Conservation (phyloP, 1,140 invertebrate genomes). For the Zaprionus kolodkinae region DNA sequence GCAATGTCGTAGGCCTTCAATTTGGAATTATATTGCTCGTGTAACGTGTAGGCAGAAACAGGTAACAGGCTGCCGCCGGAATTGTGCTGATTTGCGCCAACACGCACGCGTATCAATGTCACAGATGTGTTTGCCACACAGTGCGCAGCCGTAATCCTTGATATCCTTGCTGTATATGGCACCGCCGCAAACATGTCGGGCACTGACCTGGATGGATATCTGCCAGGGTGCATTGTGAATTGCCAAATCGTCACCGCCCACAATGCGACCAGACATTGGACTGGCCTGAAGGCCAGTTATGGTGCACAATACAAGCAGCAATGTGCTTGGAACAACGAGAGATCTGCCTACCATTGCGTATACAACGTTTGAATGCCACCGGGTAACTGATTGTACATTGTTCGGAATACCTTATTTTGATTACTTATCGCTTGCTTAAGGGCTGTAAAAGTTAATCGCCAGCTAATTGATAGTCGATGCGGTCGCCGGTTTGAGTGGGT, state of each 20-base stretch:
- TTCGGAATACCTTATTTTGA: conserved; percentile 8
- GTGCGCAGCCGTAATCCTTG: conserved; percentile 87
- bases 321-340: neutral
- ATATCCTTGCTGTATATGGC: conserved; percentile 85
- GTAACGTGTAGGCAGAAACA: conserved; percentile 41
- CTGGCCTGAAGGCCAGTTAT: neutral
- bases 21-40: conserved; percentile 50
- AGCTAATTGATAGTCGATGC: conserved; percentile 59
- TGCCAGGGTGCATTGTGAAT: conserved; percentile 86
- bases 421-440: conserved; percentile 39
- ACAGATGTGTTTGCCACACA: conserved; percentile 84
- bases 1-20: conserved; percentile 85
- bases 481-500: conserved; percentile 13
- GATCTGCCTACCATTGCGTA: conserved; percentile 2
- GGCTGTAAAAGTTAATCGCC: conserved; percentile 65
- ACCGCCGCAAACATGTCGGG: conserved; percentile 86
- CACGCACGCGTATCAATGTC: conserved; percentile 64
- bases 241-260: conserved; percentile 85
- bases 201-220: conserved; percentile 85
- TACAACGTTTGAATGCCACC: conserved; percentile 17
- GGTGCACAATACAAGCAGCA: conserved; percentile 18
- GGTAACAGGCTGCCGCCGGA: conserved; percentile 48
- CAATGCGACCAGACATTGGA: conserved; percentile 79
- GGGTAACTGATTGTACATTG: conserved; percentile 41
- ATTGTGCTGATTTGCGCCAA: conserved; percentile 65